These are phyloP conservation scores for Lagopus leucura DNA, from an alignment of 2,113 vertebrate genomes.

Conservation along the genomic window DNA sequence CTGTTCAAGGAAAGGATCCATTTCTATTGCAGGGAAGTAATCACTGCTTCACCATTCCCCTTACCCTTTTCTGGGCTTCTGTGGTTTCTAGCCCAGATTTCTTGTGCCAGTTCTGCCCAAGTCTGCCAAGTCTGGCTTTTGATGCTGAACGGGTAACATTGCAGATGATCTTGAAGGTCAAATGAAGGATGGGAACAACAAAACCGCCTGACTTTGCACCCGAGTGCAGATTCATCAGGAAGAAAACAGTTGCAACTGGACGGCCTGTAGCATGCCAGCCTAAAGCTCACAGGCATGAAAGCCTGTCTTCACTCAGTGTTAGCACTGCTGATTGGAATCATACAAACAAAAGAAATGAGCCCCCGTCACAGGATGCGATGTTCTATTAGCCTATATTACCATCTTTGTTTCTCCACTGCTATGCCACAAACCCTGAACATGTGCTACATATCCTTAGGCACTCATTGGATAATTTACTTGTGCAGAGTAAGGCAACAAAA, in stretches of 20 bases:
- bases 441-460: conserved; percentile 79
- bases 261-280: conserved; percentile 35
- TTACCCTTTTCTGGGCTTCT: background rate
- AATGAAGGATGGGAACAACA: conserved; percentile 44
- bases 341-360: conserved; percentile 67
- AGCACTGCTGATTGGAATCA: conserved; percentile 52
- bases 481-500: conserved; percentile 69
- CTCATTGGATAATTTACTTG: conserved; percentile 80
- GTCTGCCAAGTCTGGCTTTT: conserved; percentile 25
- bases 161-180: conserved; percentile 66
- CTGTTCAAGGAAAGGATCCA: background rate
- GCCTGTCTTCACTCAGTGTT: conserved; percentile 45
- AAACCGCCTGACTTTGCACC: conserved; percentile 34
- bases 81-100: conserved; percentile 27
- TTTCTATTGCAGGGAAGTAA: background rate
- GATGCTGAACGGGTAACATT: conserved; percentile 40
- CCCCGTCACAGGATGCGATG: conserved; percentile 49
- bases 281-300: conserved; percentile 44
- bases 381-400: conserved; percentile 68
- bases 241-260: conserved; percentile 59
- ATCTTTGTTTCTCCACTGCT: conserved; percentile 71
- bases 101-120: conserved; percentile 9
- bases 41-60: background rate
- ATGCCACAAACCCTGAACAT: conserved; percentile 76
- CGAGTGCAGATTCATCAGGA: conserved; percentile 53